A percentile compares a stretch with the other conserved stretches of the same genome.
Evolutionary conservation across 1,140 invertebrate species (phyloP).

Genomic region (Drosophila pectinifera): DNA sequence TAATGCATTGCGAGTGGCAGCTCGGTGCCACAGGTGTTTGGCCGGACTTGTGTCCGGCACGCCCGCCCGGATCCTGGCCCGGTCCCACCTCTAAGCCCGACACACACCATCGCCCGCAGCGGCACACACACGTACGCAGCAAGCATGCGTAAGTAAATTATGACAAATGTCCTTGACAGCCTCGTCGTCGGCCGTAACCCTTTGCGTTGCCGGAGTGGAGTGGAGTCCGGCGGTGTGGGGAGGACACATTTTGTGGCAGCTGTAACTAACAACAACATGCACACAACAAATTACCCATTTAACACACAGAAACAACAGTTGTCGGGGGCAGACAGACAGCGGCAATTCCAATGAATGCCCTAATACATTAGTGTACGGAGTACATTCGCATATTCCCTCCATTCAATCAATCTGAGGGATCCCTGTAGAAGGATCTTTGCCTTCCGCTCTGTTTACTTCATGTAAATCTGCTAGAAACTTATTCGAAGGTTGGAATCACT

Average conservation of each 20-base stretch:
- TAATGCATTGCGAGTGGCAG: constrained; percentile 61
- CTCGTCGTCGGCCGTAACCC: constrained; percentile 44
- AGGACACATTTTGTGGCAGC: constrained; percentile 70
- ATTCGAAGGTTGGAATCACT: too few species aligned
- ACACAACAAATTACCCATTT: constrained; percentile 84
- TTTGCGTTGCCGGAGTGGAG: constrained; percentile 25
- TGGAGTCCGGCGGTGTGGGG: not conserved
- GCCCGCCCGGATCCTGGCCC: constrained; percentile 12
- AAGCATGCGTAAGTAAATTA: constrained; percentile 73
- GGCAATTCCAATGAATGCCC: not conserved
- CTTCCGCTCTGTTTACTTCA: too few species aligned
- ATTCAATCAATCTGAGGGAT: not conserved
- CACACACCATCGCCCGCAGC: too few species aligned
- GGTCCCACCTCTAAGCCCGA: not conserved
- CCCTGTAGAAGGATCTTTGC: too few species aligned
- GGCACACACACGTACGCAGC: constrained; percentile 16
- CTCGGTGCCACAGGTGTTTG: constrained; percentile 77
- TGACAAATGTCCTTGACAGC: constrained; percentile 84
- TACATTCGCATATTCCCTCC: too few species aligned
- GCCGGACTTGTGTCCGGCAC: constrained; percentile 73
- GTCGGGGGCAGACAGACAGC: not conserved
- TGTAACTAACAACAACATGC: constrained; percentile 83
- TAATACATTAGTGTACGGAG: not conserved
- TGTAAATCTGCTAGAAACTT: too few species aligned
- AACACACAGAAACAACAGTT: constrained; percentile 57